Base-by-base conservation (phyloP, 2,113 vertebrate genomes). In the Chiloscyllium plagiosum region DNA sequence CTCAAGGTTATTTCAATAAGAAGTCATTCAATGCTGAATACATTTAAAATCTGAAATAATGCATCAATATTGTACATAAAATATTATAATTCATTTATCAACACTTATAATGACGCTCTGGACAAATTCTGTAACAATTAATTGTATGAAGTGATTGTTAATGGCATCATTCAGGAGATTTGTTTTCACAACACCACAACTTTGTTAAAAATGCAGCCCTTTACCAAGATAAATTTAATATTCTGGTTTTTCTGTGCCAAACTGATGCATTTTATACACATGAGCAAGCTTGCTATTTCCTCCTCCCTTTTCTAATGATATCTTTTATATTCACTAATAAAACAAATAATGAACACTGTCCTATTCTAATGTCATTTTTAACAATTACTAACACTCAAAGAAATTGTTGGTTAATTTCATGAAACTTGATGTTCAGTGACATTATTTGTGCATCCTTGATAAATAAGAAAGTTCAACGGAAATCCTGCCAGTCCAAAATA, bases 1-100 rank as follows among this genome's bases (percentile, higher is more conserved):
- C 89, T 66, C 61, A 93, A 93, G n/a, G 89, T 37, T 93, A 66
- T 33, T 68, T 93, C n/a, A 37, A 19, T 37, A 93, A 92, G 61
- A 66, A 66, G 1, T 13, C 56, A 10, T 66, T 93, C 4, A 66
- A 93, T 22, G 89, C 89, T 92, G 89, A 66, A 33, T 93, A 33
- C 19, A 66, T n/a, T 66, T 93, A 37, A 93, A 20, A 61, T 17
- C 52, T 33, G 33, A 93, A 83, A 33, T 37, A 33, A 22, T 8
- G 89, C 15, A 37, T 93, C 22, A 37, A 68, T 66, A n/a, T 65
- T 37, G 65, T 7, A 65, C 6, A 29, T 33, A 61, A 90, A 29
- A 90, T n/a, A 13, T 61, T 52, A 56, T n/a, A 56, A 90, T 56
- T 83, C 37, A 83, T 37, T 65, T 37, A 37, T 37, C 29, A 66